Percentiles rank a stretch among this genome's conserved stretches.
Conservation (phyloP, 2,888 invertebrate species). For the Dolichopus griseipennis region DNA sequence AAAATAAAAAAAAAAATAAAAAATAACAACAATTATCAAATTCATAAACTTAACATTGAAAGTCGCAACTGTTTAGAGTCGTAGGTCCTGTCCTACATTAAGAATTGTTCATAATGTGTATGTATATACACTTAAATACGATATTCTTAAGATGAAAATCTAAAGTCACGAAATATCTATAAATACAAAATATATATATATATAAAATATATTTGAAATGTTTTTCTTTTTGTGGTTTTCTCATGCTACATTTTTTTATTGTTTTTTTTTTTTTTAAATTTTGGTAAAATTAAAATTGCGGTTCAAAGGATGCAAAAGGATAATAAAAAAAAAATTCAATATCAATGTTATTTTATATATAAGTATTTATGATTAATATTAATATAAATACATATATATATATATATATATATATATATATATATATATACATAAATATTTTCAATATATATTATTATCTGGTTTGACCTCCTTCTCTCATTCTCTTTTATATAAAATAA, state of each 20-base stretch:
- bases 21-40: not conserved
- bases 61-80: not conserved
- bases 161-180: not conserved
- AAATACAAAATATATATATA: not conserved
- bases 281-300: no score
- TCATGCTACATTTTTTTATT: no score
- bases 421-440: not conserved
- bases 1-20: not conserved
- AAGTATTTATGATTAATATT: no score
- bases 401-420: no score
- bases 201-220: not conserved
- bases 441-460: not conserved
- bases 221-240: not conserved
- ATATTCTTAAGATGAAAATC: not conserved
- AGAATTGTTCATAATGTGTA: not conserved
- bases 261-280: no score
- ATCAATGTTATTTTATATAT: no score
- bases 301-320: no score
- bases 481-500: not conserved
- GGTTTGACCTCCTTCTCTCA: not conserved
- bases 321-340: no score
- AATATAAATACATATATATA: no score
- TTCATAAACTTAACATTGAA: conserved; percentile 4
- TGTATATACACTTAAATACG: not conserved
- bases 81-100: not conserved